These are phyloP conservation scores for Neoseiulus cucumeris DNA, from an alignment of 1,140 invertebrate genomes.

Conservation along the genomic window DNA sequence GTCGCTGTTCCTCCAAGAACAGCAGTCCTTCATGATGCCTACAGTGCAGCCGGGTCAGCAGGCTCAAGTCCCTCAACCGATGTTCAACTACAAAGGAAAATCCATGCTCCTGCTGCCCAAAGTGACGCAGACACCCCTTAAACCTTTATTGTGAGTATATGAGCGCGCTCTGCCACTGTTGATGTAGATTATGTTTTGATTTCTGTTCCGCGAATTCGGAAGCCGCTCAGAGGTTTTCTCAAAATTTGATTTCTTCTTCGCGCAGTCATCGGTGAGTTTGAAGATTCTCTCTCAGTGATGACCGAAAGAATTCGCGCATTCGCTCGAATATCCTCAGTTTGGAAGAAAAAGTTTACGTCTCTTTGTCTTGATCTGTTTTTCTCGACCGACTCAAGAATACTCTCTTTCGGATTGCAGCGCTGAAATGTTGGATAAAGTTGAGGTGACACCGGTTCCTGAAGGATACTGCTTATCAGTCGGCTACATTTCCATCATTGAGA, in stretches of 20 bases:
- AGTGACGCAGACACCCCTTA: background rate
- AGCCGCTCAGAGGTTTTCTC: background rate
- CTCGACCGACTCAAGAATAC: too few relatives aligned
- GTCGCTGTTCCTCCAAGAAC: constrained; percentile 49
- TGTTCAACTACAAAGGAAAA: constrained; percentile 5
- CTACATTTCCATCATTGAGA: constrained; percentile 40
- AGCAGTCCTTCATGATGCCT: constrained; percentile 19
- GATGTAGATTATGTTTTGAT: background rate
- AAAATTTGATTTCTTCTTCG: background rate
- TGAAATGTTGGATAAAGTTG: constrained; percentile 82
- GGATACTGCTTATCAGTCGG: constrained; percentile 88
- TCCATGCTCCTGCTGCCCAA: background rate
- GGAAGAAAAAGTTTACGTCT: too few relatives aligned
- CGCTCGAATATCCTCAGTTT: background rate
- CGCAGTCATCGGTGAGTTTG: constrained; percentile 5
- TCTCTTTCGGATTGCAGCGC: constrained; percentile 40
- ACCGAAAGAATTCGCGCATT: background rate
- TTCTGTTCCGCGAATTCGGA: background rate
- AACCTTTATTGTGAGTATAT: constrained; percentile 3
- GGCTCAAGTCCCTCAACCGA: background rate
- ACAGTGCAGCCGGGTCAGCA: background rate
- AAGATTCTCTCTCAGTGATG: background rate
- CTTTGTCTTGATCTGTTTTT: too few relatives aligned
- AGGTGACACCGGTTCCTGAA: constrained; percentile 74
- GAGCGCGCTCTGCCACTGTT: background rate